Evolutionary conservation across 2,113 vertebrate species (phyloP), one percentile per base, ranked within the genome.

Genomic region (Regulus satrapa): DNA sequence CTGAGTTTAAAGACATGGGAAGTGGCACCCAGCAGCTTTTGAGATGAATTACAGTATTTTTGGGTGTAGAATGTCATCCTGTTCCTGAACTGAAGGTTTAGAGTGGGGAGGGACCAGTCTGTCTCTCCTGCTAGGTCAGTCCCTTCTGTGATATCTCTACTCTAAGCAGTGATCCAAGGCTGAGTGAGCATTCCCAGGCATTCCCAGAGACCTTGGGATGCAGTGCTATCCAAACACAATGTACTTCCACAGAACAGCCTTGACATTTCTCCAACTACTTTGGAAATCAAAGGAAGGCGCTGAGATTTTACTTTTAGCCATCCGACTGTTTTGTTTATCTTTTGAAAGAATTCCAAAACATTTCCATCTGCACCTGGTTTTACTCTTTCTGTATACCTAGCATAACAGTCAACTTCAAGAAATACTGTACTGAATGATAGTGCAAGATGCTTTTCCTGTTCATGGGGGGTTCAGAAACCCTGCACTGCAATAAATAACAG

Each of bases 11-110:
- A 89, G 85, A 94, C 66, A 96, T 82, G 36, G 86, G 94, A 97
- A 97, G 92, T 93, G 92, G 85, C 96, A 95, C 92, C 92, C 95
- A 94, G 62, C 48, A 92, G 75, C 74, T 94, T 94, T 84, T 32
- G 36, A 64, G 61, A 92, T 67, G 12, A 92, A 73, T 91, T 91
- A 86, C 40, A 78, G 51, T 69, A 14, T 18, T 85, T 83, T 52
- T 93, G 95, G 88, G 95, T 83, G 95, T 66, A 93, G 94, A 85
- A 69, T 63, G 46, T 89, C 68, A 91, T 81, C 88, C 88, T 88
- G 38, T 95, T 84, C 92, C 77, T 89, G 92, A 93, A 76, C 48
- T 24, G n/a, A 94, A 93, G 73, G 62, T 81, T 91, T 63, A 52
- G 40, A 49, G 32, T 24, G 23, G 34, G 71, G 41, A 91, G 79